Evolutionary conservation across 2,888 invertebrate genomes (phyloP).

Genomic region (Cantharis flavilabris): DNA sequence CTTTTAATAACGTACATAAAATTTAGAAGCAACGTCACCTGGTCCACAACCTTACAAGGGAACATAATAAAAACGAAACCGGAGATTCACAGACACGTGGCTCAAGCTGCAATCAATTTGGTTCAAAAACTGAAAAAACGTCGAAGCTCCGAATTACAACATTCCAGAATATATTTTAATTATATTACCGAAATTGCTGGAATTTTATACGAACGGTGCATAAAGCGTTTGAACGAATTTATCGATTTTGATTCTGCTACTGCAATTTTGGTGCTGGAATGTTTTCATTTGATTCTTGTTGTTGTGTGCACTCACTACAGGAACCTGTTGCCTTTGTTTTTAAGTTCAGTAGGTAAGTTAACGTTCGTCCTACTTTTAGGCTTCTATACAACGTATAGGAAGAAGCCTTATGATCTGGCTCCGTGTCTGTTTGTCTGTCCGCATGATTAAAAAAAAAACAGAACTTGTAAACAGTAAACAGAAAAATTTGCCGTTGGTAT

Average conservation of each 20-base stretch:
- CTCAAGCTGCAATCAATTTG: conserved; percentile 56
- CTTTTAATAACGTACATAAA: neutral
- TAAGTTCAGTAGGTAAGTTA: conserved; percentile 54
- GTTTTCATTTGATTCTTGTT: conserved; percentile 59
- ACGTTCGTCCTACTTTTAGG: neutral
- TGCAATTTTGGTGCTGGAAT: conserved; percentile 62
- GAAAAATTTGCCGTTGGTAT: too few species aligned
- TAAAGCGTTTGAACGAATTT: conserved; percentile 60
- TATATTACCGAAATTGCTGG: conserved; percentile 51
- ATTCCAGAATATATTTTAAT: conserved; percentile 44
- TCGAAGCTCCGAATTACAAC: conserved; percentile 46
- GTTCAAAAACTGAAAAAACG: conserved; percentile 51
- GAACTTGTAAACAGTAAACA: too few species aligned
- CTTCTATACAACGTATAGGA: too few species aligned
- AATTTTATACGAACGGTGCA: conserved; percentile 54
- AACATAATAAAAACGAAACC: conserved; percentile 58
- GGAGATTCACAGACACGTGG: conserved; percentile 64
- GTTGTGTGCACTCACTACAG: conserved; percentile 50
- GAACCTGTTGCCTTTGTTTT: conserved; percentile 53
- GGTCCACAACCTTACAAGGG: conserved; percentile 60
- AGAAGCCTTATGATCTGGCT: too few species aligned
- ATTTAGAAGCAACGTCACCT: conserved; percentile 52
- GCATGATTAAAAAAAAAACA: too few species aligned
- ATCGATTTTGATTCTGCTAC: conserved; percentile 62
- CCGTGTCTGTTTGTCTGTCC: too few species aligned